Evolutionary conservation across 2,113 vertebrate species (phyloP).

Genomic region (Mus musculus): GRCm39 chr13:114132001-114132500

Average conservation of each 20-base stretch:
- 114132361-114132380: not conserved
- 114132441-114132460: constrained; percentile 58
- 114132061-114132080: constrained; percentile 26
- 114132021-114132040: constrained; percentile 48
- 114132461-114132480: constrained; percentile 54
- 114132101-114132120: constrained; percentile 59
- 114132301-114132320: constrained; percentile 49
- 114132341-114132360: not conserved
- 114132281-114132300: not conserved
- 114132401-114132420: constrained; percentile 55
- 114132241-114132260: constrained; percentile 34
- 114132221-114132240: constrained; percentile 51
- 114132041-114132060: constrained; percentile 13
- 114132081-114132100: not conserved
- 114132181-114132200: constrained; percentile 4
- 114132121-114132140: constrained; percentile 28
- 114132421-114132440: constrained; percentile 59
- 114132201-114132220: constrained; percentile 28
- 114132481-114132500: constrained; percentile 59
- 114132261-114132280: constrained; percentile 19
- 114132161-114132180: not conserved
- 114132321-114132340: not conserved
- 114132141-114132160: constrained; percentile 57
- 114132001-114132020: constrained; percentile 1
- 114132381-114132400: constrained; percentile 47